Conservation (phyloP, 2,113 vertebrate genomes). For the Phalacrocorax carbo region DNA sequence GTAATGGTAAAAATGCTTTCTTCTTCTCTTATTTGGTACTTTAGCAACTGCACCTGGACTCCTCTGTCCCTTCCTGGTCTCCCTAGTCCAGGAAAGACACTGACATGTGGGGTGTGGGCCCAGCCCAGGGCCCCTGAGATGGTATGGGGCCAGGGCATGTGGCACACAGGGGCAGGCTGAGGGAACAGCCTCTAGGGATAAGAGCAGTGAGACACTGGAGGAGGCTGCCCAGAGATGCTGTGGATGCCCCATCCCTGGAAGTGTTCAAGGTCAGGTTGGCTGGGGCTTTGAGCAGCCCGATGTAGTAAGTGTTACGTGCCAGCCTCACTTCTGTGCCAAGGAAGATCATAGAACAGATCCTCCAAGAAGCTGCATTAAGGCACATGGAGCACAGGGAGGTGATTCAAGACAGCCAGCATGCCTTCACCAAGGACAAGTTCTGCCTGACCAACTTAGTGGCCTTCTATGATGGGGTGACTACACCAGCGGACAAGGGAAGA, state of each 20-base stretch:
- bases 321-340: not conserved
- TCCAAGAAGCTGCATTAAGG: not conserved
- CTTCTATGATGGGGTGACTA: no score
- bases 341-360: not conserved
- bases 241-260: not conserved
- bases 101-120: no score
- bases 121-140: not conserved
- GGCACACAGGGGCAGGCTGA: not conserved
- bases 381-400: not conserved
- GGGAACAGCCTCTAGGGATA: not conserved
- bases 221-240: not conserved
- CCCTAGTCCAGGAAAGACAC: not conserved
- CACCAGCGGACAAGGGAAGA: no score
- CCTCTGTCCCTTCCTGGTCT: not conserved
- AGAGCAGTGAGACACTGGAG: not conserved
- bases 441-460: not conserved
- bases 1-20: not conserved
- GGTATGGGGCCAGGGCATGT: not conserved
- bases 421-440: not conserved
- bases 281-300: not conserved
- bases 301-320: not conserved
- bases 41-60: not conserved
- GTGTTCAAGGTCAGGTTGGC: not conserved
- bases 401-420: not conserved
- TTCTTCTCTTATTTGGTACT: not conserved